Conservation (phyloP, 2,888 invertebrate species). For the Agrotis puta region DNA sequence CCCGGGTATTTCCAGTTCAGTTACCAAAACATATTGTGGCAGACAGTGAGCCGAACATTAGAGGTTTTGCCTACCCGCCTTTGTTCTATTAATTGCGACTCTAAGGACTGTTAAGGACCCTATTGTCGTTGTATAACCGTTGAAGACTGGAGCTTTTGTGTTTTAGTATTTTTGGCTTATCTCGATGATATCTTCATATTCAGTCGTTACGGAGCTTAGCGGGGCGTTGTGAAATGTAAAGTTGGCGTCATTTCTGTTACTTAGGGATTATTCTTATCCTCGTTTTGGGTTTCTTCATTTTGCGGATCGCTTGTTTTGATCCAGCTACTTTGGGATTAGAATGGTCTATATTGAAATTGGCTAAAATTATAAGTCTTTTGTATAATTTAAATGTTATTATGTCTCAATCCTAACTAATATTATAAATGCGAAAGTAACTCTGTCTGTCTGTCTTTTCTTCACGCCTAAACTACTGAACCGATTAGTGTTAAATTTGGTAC, state of each 20-base stretch:
- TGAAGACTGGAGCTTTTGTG: slow-evolving; percentile 68
- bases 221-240: slow-evolving; percentile 32
- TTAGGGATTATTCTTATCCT: slow-evolving; percentile 8
- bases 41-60: slow-evolving; percentile 69
- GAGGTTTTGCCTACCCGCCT: slow-evolving; percentile 72
- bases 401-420: too few species aligned
- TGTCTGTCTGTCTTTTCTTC: too few species aligned
- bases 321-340: background rate
- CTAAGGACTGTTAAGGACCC: slow-evolving; percentile 68
- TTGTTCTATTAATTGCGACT: slow-evolving; percentile 81
- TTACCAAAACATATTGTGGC: slow-evolving; percentile 73
- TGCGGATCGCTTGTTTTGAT: background rate
- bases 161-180: slow-evolving; percentile 67
- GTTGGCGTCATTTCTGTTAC: slow-evolving; percentile 25
- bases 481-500: too few species aligned
- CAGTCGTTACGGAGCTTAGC: slow-evolving; percentile 27
- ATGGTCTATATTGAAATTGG: too few species aligned
- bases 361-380: too few species aligned
- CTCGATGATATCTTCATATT: slow-evolving; percentile 62
- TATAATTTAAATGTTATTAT: too few species aligned
- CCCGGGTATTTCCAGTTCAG: slow-evolving; percentile 61
- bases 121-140: slow-evolving; percentile 52
- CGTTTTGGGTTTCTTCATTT: background rate
- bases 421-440: too few species aligned
- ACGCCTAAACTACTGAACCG: too few species aligned